Base-by-base conservation (phyloP, 2,888 invertebrate genomes). In the Chloroclystis v-ata region DNA sequence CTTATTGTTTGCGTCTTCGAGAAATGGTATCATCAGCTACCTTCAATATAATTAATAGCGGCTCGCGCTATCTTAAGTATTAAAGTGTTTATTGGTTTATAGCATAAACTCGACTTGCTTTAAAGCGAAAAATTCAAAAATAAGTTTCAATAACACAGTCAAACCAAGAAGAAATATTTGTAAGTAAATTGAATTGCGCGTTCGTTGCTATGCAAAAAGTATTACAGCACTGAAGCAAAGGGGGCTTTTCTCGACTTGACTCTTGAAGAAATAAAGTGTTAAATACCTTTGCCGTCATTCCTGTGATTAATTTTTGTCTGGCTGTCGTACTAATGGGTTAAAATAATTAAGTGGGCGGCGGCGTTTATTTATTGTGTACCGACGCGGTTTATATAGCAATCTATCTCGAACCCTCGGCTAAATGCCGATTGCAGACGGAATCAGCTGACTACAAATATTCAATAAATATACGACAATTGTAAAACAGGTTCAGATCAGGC, bases 301-400 rank as follows among this genome's bases (percentile, higher is more conserved):
- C 59, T 58, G 75, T 83, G 84, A 87, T 85, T 85, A 84, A 87
- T 86, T 81, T 76, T 78, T 75, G 82, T 83, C 81, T 75, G 71
- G 66, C 74, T 75, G 82, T 81, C 82, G 74, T 67, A 73, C 66
- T 83, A 85, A 86, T 82, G 82, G 83, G 75, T 76, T 82, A 75
- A 85, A 85, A 84, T 86, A 79, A 84, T 85, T 84, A 82, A 83
- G 79, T 81, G 75, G 82, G 76, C 74, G 78, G 69, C 74, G 65
- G 66, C 69, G 73, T 72, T 81, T 79, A 82, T 81, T 82, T 82
- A 82, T 81, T 71, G 73, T 77, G 68, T 65, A 66, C 59, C 66
- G 65, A 61, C 62, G 60, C 61, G 65, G 68, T 64, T 65, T 65
- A 65, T 70, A 72, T 73, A 67, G 70, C 66, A 68, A 72, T 72